Evolutionary conservation across 2,888 invertebrate species (phyloP).

Genomic region (Leptinotarsa tumamoca): DNA sequence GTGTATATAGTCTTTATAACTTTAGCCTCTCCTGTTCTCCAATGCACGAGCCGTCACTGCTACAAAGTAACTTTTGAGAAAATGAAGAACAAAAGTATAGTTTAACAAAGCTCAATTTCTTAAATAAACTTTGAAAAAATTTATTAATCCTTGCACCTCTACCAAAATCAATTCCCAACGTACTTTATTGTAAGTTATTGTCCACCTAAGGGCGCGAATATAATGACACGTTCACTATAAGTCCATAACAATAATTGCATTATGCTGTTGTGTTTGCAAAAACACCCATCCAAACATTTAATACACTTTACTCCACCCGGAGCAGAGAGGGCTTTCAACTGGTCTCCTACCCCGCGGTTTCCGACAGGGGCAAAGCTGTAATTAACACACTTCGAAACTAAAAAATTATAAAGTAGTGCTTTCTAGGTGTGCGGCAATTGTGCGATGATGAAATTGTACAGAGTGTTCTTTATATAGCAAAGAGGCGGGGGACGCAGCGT

Average conservation of each 20-base stretch:
- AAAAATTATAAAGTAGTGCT: slow-evolving; percentile 53
- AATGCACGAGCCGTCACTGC: no score
- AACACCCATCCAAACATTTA: slow-evolving; percentile 38
- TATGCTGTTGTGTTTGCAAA: slow-evolving; percentile 43
- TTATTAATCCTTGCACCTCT: not conserved
- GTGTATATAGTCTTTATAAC: no score
- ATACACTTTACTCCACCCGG: slow-evolving; percentile 21
- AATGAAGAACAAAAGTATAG: no score
- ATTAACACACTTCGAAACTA: slow-evolving; percentile 62
- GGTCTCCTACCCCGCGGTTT: slow-evolving; percentile 54
- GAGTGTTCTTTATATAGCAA: slow-evolving; percentile 40
- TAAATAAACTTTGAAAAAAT: not conserved
- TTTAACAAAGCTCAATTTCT: no score
- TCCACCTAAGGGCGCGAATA: slow-evolving; percentile 37
- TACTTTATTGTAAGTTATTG: slow-evolving; percentile 36
- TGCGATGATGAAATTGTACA: slow-evolving; percentile 40
- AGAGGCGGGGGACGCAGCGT: slow-evolving; percentile 10
- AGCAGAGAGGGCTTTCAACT: slow-evolving; percentile 9
- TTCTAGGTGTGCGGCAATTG: slow-evolving; percentile 40
- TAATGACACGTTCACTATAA: slow-evolving; percentile 44
- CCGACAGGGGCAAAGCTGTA: slow-evolving; percentile 54
- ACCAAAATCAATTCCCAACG: slow-evolving; percentile 19
- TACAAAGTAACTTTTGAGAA: no score
- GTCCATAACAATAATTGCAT: slow-evolving; percentile 46
- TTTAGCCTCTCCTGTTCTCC: no score